A percentile compares a stretch with the other conserved stretches of the same genome.
Evolutionary conservation across 2,113 vertebrate species (phyloP).

Genomic region (Melanocharis versteri): DNA sequence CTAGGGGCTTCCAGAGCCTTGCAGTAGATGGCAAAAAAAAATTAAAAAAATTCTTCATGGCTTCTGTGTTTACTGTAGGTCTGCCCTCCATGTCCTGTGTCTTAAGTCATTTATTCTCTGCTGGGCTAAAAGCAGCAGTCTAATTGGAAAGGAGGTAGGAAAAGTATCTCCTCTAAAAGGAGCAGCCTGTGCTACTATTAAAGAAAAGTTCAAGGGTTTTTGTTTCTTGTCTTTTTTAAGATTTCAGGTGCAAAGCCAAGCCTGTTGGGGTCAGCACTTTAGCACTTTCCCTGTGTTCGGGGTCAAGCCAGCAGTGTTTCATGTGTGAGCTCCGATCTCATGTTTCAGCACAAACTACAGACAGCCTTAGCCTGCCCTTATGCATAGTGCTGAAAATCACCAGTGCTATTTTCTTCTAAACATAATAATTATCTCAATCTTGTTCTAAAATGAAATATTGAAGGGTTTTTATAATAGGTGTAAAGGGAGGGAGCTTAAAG

Average conservation of each 20-base stretch:
- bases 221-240: not conserved
- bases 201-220: conserved; percentile 34
- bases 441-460: conserved; percentile 31
- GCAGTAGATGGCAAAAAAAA: not conserved
- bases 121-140: conserved; percentile 48
- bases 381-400: conserved; percentile 63
- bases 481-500: conserved; percentile 15
- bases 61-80: not conserved
- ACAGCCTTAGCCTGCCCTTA: conserved; percentile 40
- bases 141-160: conserved; percentile 59
- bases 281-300: conserved; percentile 66
- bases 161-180: conserved; percentile 18
- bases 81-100: not conserved
- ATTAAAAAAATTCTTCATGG: not conserved
- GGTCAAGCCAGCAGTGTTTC: conserved; percentile 63
- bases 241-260: conserved; percentile 60
- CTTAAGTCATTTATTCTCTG: conserved; percentile 28
- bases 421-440: not conserved
- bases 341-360: conserved; percentile 55
- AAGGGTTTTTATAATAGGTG: conserved; percentile 35
- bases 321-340: conserved; percentile 38
- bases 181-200: conserved; percentile 49
- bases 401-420: conserved; percentile 41
- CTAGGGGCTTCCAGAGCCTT: not conserved
- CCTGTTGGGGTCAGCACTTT: conserved; percentile 68